Conservation (phyloP, 1,140 invertebrate species). For the Lethrus apterus region DNA sequence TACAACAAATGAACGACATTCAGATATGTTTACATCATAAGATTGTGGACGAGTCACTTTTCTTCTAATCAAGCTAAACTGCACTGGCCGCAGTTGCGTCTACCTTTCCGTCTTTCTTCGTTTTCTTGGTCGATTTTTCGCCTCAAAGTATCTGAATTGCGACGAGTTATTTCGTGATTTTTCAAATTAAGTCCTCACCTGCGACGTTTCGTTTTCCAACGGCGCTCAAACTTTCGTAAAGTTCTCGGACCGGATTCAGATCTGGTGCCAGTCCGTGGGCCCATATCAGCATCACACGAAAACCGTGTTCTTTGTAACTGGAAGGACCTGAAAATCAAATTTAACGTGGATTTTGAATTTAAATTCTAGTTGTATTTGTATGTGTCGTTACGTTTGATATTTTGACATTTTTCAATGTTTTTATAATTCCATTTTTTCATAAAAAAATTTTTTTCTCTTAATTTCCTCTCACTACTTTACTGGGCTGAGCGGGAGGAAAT, state of each 20-base stretch:
- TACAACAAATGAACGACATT: too few relatives aligned
- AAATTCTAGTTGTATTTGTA: too few relatives aligned
- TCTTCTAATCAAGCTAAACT: conserved; percentile 8
- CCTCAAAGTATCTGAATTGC: conserved; percentile 42
- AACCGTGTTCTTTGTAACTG: conserved; percentile 71
- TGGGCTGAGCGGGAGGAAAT: too few relatives aligned
- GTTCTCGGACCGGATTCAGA: conserved; percentile 53
- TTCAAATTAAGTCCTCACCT: conserved; percentile 23
- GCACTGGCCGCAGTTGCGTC: conserved; percentile 10
- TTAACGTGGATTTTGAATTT: too few relatives aligned
- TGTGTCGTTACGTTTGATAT: too few relatives aligned
- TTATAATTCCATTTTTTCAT: too few relatives aligned
- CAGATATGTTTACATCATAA: conserved; percentile 17
- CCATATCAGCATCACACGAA: conserved; percentile 65
- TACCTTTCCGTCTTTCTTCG: conserved; percentile 38
- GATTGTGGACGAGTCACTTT: conserved; percentile 2
- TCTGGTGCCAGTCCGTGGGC: conserved; percentile 55
- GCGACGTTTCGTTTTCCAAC: conserved; percentile 56
- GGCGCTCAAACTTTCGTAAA: conserved; percentile 57
- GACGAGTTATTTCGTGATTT: too few relatives aligned
- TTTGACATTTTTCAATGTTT: too few relatives aligned
- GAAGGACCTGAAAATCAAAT: conserved; percentile 49
- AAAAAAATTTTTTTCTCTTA: too few relatives aligned
- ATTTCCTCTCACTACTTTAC: too few relatives aligned
- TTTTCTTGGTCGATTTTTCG: conserved; percentile 44